Evolutionary conservation across 2,797 vertebrate genomes (phyloP), one percentile per base, ranked within the genome.

Genomic region (Decapterus maruadsi): DNA sequence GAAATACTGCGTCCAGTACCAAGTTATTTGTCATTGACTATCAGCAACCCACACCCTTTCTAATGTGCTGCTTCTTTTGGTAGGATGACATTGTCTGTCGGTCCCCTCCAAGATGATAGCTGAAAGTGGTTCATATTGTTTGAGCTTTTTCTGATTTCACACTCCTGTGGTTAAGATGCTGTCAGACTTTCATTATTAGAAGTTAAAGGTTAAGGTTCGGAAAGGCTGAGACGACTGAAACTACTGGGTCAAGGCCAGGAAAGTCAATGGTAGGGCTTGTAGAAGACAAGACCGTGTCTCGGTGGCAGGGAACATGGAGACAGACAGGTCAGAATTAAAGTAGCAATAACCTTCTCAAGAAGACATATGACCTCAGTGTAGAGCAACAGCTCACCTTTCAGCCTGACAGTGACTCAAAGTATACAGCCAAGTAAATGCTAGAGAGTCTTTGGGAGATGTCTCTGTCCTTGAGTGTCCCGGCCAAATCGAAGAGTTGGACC

Each of bases 1-100:
- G 38, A 62, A 56, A 70, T 34, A 43, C 40, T 57, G 34, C 36
- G 20, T 61, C 65, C 54, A 78, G 22, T 48, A 63, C 48, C 7
- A 14, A 14, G n/a, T 31, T 51, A 38, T 50, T 38, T 68, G 50
- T 71, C 38, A 26, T 31, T 50, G n/a, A 20, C 31, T 74, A 31
- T 46, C 2, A 4, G 56, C 14, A 62, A 40, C 9, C 8, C 19
- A 34, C 20, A 22, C 9, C 6, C 22, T 48, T 43, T 63, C 38
- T 45, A 40, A 64, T 46, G 29, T 8, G 40, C 4, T 34, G 20
- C 14, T 17, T 68, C 14, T 22, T 26, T 48, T 68, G 43, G 40
- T n/a, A 13, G 36, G n/a, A 46, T 11, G 2, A 13, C 20, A 3
- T 19, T 34, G 43, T 38, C 9, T 42, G 19, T 62, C n/a, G n/a